Base-by-base conservation (phyloP, 2,797 vertebrate genomes). In the Leptodactylus fallax region DNA sequence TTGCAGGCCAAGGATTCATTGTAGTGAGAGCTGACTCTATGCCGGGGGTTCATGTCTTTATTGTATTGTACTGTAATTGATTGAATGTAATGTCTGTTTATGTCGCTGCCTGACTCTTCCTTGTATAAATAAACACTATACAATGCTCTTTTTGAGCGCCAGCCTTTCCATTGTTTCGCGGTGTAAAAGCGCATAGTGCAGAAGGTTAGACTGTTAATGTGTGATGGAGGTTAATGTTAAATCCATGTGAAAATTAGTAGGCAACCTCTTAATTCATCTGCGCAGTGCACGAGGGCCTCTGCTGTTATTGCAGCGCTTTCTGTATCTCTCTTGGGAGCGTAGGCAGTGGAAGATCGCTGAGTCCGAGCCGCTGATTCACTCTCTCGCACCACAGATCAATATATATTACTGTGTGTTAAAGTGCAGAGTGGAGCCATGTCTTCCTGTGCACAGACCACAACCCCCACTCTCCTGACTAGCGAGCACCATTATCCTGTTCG, bases 341-440 rank as follows among this genome's bases (percentile, higher is more conserved):
- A 49, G 36, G 53, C 53, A 51, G 36, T 36, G 85, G 51, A 58
- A 76, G 79, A 81, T 76, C 47, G 86, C 79, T 17, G 79, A 72
- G 65, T 81, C 53, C 19, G 36, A 72, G n/a, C 79, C 25, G 79
- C 65, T 81, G 79, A 81, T 60, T 80, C 84, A 85, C 49, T 86
- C 69, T 82, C 86, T 36, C 56, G 65, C 69, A 56, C 86, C 86
- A 14, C 80, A 87, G 80, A 87, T 87, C 86, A 61, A 87, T 87
- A 87, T 78, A 49, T 83, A 87, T 87, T 83, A 87, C 55, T 83
- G 58, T 25, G 86, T 87, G 86, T 87, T 87, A 87, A 87, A 78
- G 86, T 87, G 86, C 86, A 83, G 80, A 83, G 72, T 69, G 72
- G 72, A 87, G 81, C 80, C 61, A 7, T 21, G 67, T 83, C 86